These are phyloP conservation scores for Entomobrya proxima DNA, from an alignment of 2,888 invertebrate genomes.

Conservation along the genomic window DNA sequence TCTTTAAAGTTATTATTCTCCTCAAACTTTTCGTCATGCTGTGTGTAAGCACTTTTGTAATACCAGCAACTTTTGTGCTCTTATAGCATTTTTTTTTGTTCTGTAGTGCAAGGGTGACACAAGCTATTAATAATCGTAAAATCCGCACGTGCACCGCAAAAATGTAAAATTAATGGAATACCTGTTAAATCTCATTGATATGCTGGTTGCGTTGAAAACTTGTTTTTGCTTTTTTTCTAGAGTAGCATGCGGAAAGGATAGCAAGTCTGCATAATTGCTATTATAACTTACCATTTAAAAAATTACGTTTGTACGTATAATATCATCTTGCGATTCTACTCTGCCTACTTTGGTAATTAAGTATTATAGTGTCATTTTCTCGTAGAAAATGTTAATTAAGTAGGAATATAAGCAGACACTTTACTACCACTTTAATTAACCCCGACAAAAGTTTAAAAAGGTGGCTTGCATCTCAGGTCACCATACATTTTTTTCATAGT, in stretches of 20 bases:
- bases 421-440: not conserved
- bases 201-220: not conserved
- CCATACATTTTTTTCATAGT: not conserved
- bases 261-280: no score
- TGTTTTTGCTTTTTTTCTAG: no score
- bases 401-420: not conserved
- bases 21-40: not conserved
- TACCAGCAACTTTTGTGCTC: not conserved
- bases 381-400: not conserved
- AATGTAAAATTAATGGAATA: not conserved
- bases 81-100: not conserved
- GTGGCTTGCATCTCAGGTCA: not conserved
- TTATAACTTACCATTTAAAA: not conserved
- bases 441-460: not conserved
- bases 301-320: not conserved
- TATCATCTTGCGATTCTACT: not conserved
- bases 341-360: no score
- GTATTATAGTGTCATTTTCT: not conserved
- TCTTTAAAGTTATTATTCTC: not conserved
- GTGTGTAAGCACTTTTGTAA: not conserved
- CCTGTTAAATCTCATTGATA: not conserved
- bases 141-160: not conserved
- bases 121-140: slow-evolving; percentile 4
- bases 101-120: not conserved
- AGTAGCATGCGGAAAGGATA: no score